phyloP scores from a whole-genome alignment of 1,140 invertebrate species.

The Macrobrachium rosenbergii region DNA sequence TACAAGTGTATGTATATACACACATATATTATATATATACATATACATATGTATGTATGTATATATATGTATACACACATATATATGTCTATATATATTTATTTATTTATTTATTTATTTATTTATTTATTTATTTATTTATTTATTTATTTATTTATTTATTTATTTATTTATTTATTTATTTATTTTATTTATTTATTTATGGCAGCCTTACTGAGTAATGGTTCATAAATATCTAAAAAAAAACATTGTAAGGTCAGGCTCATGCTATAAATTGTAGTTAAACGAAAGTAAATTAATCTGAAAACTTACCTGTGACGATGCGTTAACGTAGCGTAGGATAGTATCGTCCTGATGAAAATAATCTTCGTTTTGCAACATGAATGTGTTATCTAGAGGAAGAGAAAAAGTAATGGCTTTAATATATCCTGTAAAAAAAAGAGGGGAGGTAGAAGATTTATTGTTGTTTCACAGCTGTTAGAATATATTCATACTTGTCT shows the following conservation, averaged over 20 bases:
- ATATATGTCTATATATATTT: constrained; percentile 31
- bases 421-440: neutral
- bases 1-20: no score
- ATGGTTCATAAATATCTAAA: neutral
- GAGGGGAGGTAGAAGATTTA: neutral
- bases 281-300: no score
- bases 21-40: constrained; percentile 1
- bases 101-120: constrained; percentile 11
- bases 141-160: constrained; percentile 2
- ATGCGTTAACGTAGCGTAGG: constrained; percentile 44
- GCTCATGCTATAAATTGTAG: no score
- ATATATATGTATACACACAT: neutral
- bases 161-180: neutral
- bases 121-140: constrained; percentile 4
- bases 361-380: constrained; percentile 59
- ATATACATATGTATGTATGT: constrained; percentile 2
- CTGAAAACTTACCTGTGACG: constrained; percentile 40
- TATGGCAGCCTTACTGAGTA: neutral
- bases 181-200: constrained; percentile 4
- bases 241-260: no score
- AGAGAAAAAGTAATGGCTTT: neutral
- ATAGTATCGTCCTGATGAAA: constrained; percentile 46
- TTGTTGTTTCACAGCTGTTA: no score
- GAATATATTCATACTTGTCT: no score
- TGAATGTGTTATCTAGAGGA: constrained; percentile 50